Evolutionary conservation across 23 tunicate genomes (phyloP).

Genomic region (Corella eumyota): DNA sequence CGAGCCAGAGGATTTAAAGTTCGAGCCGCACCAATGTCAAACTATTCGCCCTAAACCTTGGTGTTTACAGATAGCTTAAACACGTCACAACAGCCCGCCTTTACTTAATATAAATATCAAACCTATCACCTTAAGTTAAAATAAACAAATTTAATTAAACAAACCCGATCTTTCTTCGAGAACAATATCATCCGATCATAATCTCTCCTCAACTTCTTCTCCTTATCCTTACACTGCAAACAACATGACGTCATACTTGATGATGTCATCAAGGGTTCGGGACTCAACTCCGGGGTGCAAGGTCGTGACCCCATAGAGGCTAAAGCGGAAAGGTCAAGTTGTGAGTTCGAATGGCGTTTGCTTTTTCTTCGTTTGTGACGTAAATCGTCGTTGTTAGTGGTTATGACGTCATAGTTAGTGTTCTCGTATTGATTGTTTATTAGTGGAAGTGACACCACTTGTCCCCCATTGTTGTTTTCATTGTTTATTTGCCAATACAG

Average conservation of each 20-base stretch:
- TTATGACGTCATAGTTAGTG: neutral
- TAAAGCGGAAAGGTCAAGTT: neutral
- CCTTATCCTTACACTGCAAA: conserved; percentile 31
- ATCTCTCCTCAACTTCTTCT: conserved; percentile 57
- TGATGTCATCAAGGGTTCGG: too few relatives aligned
- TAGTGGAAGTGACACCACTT: conserved; percentile 30
- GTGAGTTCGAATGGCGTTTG: neutral
- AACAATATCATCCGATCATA: conserved; percentile 85
- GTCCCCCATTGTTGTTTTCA: conserved; percentile 2
- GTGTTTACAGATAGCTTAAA: too few relatives aligned
- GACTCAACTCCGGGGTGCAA: too few relatives aligned
- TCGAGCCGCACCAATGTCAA: too few relatives aligned
- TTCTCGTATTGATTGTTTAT: conserved; percentile 18
- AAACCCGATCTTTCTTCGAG: conserved; percentile 79
- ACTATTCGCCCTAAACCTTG: too few relatives aligned
- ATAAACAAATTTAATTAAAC: neutral
- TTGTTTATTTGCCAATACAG: conserved; percentile 16
- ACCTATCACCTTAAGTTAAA: too few relatives aligned
- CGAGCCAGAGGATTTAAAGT: too few relatives aligned
- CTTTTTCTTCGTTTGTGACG: conserved; percentile 8
- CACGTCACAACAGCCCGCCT: too few relatives aligned
- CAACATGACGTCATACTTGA: conserved; percentile 26
- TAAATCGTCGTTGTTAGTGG: neutral
- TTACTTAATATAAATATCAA: too few relatives aligned
- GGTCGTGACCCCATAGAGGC: too few relatives aligned